Conservation (phyloP, 2,888 invertebrate genomes). For the Acanthoscelides obtectus region DNA sequence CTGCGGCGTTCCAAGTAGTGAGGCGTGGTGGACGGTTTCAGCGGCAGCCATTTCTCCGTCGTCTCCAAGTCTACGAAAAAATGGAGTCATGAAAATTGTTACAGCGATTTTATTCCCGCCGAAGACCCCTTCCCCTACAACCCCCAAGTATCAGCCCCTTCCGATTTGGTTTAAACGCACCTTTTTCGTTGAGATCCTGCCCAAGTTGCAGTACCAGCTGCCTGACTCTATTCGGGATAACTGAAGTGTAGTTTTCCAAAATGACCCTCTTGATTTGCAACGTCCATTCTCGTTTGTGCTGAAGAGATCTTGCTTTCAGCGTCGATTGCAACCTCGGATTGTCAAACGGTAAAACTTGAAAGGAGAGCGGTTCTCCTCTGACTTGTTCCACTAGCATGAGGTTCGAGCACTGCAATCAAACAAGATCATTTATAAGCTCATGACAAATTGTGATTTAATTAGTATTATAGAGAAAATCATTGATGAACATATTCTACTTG, state of each 20-base stretch:
- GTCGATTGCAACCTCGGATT: constrained; percentile 90
- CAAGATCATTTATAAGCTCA: not conserved
- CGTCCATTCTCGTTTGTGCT: constrained; percentile 85
- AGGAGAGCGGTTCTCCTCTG: constrained; percentile 88
- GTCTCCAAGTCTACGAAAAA: constrained; percentile 32
- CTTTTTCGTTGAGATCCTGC: constrained; percentile 53
- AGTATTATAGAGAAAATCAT: too few species aligned
- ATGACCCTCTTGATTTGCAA: constrained; percentile 80
- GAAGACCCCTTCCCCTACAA: too few species aligned
- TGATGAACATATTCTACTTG: too few species aligned
- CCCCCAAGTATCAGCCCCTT: too few species aligned
- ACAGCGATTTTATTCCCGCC: not conserved
- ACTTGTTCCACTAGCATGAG: constrained; percentile 96
- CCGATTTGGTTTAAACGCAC: constrained; percentile 22
- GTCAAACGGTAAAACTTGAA: constrained; percentile 95
- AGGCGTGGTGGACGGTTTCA: constrained; percentile 77
- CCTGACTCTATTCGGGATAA: constrained; percentile 91
- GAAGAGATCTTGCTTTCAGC: constrained; percentile 73
- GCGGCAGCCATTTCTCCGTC: constrained; percentile 50
- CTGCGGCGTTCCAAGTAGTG: constrained; percentile 86
- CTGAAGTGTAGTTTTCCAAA: constrained; percentile 87
- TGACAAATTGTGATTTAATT: not conserved
- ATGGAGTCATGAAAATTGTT: not conserved
- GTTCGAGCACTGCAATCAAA: constrained; percentile 77
- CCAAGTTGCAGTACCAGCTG: constrained; percentile 88